Conservation (phyloP, 2,113 vertebrate species). For the Ptilonorhynchus violaceus region DNA sequence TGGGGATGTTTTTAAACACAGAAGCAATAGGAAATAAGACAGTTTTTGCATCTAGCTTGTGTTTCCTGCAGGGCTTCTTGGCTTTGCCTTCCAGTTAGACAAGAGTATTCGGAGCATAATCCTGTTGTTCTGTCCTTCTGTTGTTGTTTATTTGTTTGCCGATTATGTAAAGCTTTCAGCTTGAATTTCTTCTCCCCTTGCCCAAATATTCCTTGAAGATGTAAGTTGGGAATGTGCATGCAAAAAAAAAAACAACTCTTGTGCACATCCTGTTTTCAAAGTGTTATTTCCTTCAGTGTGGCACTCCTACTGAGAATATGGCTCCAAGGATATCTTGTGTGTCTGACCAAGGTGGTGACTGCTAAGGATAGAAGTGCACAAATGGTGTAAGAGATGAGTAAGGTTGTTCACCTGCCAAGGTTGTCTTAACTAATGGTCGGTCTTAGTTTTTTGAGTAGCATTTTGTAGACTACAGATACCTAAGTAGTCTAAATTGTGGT, state of each 20-base stretch:
- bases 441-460: not conserved
- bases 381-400: not conserved
- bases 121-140: not conserved
- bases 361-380: not conserved
- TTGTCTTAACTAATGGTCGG: not conserved
- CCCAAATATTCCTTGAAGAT: not conserved
- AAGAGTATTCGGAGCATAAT: not conserved
- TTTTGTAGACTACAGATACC: not conserved
- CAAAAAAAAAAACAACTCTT: not conserved
- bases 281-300: not conserved
- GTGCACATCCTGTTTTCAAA: not conserved
- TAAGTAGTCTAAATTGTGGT: not conserved
- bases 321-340: not conserved
- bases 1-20: constrained; percentile 48
- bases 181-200: not conserved
- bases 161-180: not conserved
- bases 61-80: constrained; percentile 33
- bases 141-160: not conserved
- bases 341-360: not conserved
- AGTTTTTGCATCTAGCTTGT: not conserved
- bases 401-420: not conserved
- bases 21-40: constrained; percentile 41
- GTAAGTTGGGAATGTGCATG: not conserved
- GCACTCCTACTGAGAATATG: not conserved
- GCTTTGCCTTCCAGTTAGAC: constrained; percentile 1